Base-by-base conservation (phyloP, 2,797 vertebrate species). In the Eutrigla gurnardus region DNA sequence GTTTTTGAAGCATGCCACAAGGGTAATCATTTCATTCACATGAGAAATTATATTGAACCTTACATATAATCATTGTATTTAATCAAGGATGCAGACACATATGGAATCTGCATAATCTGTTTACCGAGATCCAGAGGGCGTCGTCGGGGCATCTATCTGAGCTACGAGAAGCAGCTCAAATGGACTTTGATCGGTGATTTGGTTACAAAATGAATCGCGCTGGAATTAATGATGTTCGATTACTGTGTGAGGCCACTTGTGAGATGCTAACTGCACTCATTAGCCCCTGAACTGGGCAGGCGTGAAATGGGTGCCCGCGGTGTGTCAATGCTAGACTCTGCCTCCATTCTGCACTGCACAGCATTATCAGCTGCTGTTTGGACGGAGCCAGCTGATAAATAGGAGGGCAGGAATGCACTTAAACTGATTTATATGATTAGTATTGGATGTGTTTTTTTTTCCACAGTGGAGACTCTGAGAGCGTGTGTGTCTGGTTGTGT, bases 371-470 rank as follows among this genome's bases (percentile, higher is more conserved):
- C 73, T 64, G 58, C 81, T 77, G 75, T 87, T 88, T 81, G 74
- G 84, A 89, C 84, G 64, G 82, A 75, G 71, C 49, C 70, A 13
- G 80, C 84, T 93, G 91, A 93, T 89, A 76, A 85, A 93, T 88
- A 71, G 74, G 57, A 77, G 80, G 84, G 73, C 81, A 84, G 85
- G 86, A 86, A 89, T 84, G 85, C 91, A 89, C 87, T 92, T 86
- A 71, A 87, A 89, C 85, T 78, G 86, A 93, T 90, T 88, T 78
- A 93, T 93, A 90, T 88, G 90, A 94, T 93, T 85, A 78, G 84
- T 87, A 90, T 91, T 86, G 88, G 81, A 82, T 82, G 86, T 74
- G 55, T 77, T 80, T 86, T 81, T 65, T 63, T 74, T 78, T 82
- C 67, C 63, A 25, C 12, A 42, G 69, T 77, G 67, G 36, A 82